Base-by-base conservation (phyloP, 2,888 invertebrate species). In the Harmothoe impar region DNA sequence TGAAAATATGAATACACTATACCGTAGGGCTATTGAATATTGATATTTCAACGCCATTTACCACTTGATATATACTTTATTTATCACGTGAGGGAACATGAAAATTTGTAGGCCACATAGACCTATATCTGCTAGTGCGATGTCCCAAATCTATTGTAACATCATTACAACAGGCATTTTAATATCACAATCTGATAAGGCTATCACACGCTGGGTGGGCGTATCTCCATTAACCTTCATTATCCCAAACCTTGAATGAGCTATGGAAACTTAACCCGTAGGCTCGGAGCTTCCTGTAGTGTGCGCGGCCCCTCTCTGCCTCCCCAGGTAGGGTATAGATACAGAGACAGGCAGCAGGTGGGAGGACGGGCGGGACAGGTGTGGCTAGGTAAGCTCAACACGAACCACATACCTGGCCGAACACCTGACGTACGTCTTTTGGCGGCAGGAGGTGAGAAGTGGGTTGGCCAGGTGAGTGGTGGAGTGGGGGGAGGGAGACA, bases 351-450 rank as follows among this genome's bases (percentile, higher is more conserved):
- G 72, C 25, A 25, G 72, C 72, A 72, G 72, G 72, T 72, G 72
- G 72, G 31, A 15, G 72, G 72, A n/a, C 31, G 72, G 72, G 72
- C 62, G 20, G 31, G 72, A 29, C 72, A 72, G 72, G 72, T 72
- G 72, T 25, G 72, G 72, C 72, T 17, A 72, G 29, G 29, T 15
- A 15, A 25, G 72, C 23, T 20, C 3, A 72, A 15, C 25, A 29
- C 29, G 72, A 72, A 72, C 72, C 29, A 15, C 29, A 25, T 72
- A 0, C 29, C 72, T 25, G 25, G 72, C 72, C 5, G 72, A 25
- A 25, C 72, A 72, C 72, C 72, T 72, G 72, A 72, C 72, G 72
- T 72, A 72, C 72, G 72, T 72, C 72, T 72, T 72, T 72, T 72
- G 72, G 72, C 72, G 72, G 72, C n/a, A 72, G 3, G 72, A 29